Conservation (phyloP, 2,797 vertebrate species). For the Vireo griseus region DNA sequence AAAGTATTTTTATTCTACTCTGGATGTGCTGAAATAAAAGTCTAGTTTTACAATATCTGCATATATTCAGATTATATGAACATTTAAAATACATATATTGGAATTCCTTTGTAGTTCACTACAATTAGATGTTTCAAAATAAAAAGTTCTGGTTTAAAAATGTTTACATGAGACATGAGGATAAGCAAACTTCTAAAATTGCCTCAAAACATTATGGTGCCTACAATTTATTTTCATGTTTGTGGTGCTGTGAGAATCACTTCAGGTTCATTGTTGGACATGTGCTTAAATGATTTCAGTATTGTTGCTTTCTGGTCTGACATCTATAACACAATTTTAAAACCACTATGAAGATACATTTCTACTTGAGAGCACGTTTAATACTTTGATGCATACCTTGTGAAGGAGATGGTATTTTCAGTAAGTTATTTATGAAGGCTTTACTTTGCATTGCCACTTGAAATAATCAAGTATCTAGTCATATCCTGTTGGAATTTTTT, state of each 20-base stretch:
- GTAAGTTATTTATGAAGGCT: background rate
- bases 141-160: background rate
- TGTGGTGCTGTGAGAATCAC: background rate
- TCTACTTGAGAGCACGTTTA: background rate
- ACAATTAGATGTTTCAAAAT: background rate
- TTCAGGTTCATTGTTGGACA: background rate
- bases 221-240: background rate
- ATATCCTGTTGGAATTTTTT: background rate
- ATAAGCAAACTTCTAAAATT: background rate
- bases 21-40: background rate
- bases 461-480: conserved; percentile 8
- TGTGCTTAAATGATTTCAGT: background rate
- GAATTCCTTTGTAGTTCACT: background rate
- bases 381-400: background rate
- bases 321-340: background rate
- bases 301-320: background rate
- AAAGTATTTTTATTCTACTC: background rate
- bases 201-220: background rate
- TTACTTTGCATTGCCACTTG: background rate
- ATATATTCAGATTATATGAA: background rate
- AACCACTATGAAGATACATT: background rate
- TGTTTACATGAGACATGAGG: background rate
- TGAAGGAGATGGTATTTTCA: background rate
- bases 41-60: background rate
- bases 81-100: background rate